Conservation (phyloP, 1,140 invertebrate genomes). For the Bombus breviceps region DNA sequence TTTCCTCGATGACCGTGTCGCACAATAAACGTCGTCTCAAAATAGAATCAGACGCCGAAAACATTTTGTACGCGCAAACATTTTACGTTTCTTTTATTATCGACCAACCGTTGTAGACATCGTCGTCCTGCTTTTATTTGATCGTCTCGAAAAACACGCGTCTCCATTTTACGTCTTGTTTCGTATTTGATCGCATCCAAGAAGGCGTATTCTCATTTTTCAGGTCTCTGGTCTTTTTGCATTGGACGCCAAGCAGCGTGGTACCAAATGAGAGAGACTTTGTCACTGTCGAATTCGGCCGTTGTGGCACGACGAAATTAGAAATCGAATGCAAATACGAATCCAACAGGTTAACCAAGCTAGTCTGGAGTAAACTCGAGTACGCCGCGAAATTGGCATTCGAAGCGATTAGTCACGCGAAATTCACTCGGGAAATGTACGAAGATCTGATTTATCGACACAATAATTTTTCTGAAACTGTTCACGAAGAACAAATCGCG, state of each 20-base stretch:
- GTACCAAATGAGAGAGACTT: slow-evolving; percentile 83
- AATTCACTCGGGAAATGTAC: slow-evolving; percentile 84
- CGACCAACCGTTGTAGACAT: background rate
- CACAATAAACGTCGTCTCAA: background rate
- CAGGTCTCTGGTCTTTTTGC: slow-evolving; percentile 85
- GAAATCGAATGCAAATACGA: slow-evolving; percentile 85
- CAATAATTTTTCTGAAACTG: slow-evolving; percentile 59
- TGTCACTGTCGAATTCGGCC: slow-evolving; percentile 82
- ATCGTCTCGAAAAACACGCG: background rate
- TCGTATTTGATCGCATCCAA: background rate
- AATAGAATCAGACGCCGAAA: slow-evolving; percentile 6
- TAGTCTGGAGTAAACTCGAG: slow-evolving; percentile 85
- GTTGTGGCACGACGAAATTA: slow-evolving; percentile 80
- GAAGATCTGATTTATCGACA: slow-evolving; percentile 83
- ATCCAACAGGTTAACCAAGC: slow-evolving; percentile 86
- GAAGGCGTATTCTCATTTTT: background rate
- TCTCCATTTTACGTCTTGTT: background rate
- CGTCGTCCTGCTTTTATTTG: background rate
- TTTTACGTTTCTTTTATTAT: slow-evolving; percentile 31
- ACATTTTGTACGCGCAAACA: background rate
- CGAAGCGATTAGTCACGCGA: slow-evolving; percentile 84
- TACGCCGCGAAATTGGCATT: slow-evolving; percentile 82
- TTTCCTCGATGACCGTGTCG: background rate
- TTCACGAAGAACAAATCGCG: slow-evolving; percentile 83
- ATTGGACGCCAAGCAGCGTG: slow-evolving; percentile 87